Evolutionary conservation across 1,140 invertebrate genomes (phyloP).

Genomic region (Eupeodes corollae): DNA sequence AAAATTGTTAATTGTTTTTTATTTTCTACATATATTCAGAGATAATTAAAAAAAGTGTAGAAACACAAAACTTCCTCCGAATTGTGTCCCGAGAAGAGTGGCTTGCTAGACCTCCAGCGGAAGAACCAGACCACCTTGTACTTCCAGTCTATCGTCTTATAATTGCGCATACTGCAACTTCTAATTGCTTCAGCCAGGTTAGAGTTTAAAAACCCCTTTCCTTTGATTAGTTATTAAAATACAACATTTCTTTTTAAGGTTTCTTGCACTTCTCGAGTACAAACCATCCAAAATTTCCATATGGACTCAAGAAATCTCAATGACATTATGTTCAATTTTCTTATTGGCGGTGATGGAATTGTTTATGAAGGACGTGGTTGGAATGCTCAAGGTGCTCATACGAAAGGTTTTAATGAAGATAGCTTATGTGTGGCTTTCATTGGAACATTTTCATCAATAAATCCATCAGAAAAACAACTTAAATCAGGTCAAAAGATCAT

Average conservation of each 20-base stretch:
- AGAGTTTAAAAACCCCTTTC: not conserved
- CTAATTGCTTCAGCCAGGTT: conserved; percentile 39
- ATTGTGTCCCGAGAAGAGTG: conserved; percentile 37
- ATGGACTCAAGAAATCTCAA: conserved; percentile 41
- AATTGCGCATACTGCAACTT: conserved; percentile 42
- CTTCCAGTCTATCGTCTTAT: conserved; percentile 42
- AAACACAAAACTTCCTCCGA: too few relatives aligned
- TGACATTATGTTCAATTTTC: conserved; percentile 64
- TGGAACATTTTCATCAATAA: conserved; percentile 49
- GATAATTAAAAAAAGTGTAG: too few relatives aligned
- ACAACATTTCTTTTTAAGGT: too few relatives aligned
- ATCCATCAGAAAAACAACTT: conserved; percentile 43
- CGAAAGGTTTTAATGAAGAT: conserved; percentile 46
- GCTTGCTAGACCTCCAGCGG: conserved; percentile 42
- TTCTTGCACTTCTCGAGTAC: conserved; percentile 26
- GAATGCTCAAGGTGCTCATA: conserved; percentile 49
- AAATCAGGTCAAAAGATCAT: conserved; percentile 37
- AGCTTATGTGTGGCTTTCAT: conserved; percentile 57
- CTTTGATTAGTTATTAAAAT: not conserved
- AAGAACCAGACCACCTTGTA: conserved; percentile 24
- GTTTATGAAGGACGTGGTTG: conserved; percentile 58
- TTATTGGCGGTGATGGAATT: conserved; percentile 60
- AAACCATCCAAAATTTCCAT: conserved; percentile 47
- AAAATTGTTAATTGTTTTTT: too few relatives aligned
- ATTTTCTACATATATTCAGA: too few relatives aligned